phyloP scores from a whole-genome alignment of 2,797 vertebrate species.

The Nasua narica region DNA sequence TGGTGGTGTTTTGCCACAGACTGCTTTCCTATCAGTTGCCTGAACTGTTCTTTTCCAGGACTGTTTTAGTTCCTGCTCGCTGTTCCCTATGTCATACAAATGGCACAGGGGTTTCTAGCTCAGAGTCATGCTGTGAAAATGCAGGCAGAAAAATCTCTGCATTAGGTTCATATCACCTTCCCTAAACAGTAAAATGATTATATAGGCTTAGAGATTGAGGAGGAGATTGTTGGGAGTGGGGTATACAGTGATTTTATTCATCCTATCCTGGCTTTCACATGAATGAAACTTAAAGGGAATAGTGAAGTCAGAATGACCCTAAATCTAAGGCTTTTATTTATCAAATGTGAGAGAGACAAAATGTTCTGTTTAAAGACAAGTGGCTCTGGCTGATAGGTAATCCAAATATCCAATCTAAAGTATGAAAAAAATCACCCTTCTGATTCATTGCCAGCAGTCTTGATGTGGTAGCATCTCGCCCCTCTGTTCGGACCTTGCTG shows the following conservation, averaged over 20 bases:
- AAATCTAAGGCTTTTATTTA: conserved; percentile 56
- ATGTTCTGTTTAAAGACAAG: conserved; percentile 50
- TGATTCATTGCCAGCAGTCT: neutral
- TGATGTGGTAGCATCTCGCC: rapidly evolving
- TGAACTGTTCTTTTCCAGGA: neutral
- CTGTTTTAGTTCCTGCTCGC: neutral
- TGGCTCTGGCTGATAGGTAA: conserved; percentile 38
- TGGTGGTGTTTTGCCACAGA: neutral
- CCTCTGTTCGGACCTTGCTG: neutral
- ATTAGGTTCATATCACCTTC: neutral
- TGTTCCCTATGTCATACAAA: neutral
- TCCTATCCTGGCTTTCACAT: neutral
- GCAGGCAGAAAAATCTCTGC: neutral
- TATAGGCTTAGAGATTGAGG: neutral
- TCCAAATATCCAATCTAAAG: conserved; percentile 43
- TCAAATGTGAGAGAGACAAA: conserved; percentile 47
- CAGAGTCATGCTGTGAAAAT: neutral
- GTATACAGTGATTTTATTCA: neutral
- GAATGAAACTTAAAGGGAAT: neutral
- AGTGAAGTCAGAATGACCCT: conserved; percentile 14
- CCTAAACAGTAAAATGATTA: neutral
- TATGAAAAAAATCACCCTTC: neutral
- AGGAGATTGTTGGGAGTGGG: neutral
- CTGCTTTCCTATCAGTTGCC: neutral
- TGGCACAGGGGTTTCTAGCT: neutral